A percentile compares a stretch with the other conserved stretches of the same genome.
Evolutionary conservation across 2,888 invertebrate species (phyloP).

Genomic region (Drosophila buzzatii): DNA sequence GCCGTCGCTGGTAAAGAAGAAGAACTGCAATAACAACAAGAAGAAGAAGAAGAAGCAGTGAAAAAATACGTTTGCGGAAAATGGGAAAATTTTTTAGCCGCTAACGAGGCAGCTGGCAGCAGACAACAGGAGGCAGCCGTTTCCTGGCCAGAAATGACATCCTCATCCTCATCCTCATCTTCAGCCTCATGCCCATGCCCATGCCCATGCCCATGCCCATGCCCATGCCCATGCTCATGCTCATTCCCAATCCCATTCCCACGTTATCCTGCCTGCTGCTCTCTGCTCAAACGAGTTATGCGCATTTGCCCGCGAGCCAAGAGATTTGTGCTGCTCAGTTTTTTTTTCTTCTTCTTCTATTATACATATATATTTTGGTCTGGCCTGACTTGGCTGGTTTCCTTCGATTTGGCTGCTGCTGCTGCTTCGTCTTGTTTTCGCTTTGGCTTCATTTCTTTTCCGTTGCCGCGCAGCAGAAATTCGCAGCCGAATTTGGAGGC

Average conservation of each 20-base stretch:
- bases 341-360: neutral
- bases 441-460: conserved; percentile 50
- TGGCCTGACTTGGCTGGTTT: conserved; percentile 21
- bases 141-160: conserved; percentile 67
- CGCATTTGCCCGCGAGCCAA: conserved; percentile 65
- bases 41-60: neutral
- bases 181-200: neutral
- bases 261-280: conserved; percentile 11
- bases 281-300: conserved; percentile 67
- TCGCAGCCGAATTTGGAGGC: conserved; percentile 38
- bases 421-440: conserved; percentile 9
- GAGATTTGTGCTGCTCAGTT: conserved; percentile 67
- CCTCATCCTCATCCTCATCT: conserved; percentile 49
- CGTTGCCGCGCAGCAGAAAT: conserved; percentile 37
- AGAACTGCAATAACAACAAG: neutral
- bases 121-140: conserved; percentile 44
- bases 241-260: neutral
- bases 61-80: conserved; percentile 15
- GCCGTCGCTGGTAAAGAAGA: conserved; percentile 16
- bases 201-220: neutral
- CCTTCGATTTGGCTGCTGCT: conserved; percentile 22
- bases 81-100: conserved; percentile 33
- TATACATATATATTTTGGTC: neutral
- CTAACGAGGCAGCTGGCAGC: conserved; percentile 56
- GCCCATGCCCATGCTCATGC: neutral